Conservation (phyloP, 2,113 vertebrate species). For the Tachuris rubrigastra region DNA sequence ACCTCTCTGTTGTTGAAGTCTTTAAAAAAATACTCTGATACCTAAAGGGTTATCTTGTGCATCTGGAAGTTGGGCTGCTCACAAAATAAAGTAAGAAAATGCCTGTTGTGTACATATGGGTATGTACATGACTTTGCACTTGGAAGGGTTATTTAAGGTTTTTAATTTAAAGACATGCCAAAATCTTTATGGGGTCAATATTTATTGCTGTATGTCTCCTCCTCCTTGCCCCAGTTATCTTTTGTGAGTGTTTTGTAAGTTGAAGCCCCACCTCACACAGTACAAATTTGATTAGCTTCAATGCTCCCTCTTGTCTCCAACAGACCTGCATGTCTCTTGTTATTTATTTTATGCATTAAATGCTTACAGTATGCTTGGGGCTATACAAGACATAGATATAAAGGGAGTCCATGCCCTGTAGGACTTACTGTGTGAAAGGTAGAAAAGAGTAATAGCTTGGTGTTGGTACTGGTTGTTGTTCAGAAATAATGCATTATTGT, state of each 20-base stretch:
- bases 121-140: background rate
- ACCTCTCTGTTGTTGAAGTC: background rate
- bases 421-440: background rate
- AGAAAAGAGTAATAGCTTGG: background rate
- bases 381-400: conserved; percentile 52
- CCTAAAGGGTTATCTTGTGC: background rate
- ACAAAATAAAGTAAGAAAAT: background rate
- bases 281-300: conserved; percentile 16
- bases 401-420: conserved; percentile 23
- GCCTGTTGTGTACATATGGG: fast-evolving
- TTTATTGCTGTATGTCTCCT: background rate
- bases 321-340: conserved; percentile 25
- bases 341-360: conserved; percentile 64
- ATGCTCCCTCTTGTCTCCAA: background rate
- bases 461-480: background rate
- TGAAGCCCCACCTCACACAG: background rate
- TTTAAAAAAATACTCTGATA: background rate
- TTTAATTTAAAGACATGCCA: background rate
- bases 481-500: background rate
- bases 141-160: background rate
- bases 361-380: conserved; percentile 40
- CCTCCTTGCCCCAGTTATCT: background rate
- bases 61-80: background rate
- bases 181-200: background rate
- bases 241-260: background rate